These are phyloP conservation scores for Lumbricus terrestris DNA, from an alignment of 2,888 invertebrate species.

Conservation along the genomic window DNA sequence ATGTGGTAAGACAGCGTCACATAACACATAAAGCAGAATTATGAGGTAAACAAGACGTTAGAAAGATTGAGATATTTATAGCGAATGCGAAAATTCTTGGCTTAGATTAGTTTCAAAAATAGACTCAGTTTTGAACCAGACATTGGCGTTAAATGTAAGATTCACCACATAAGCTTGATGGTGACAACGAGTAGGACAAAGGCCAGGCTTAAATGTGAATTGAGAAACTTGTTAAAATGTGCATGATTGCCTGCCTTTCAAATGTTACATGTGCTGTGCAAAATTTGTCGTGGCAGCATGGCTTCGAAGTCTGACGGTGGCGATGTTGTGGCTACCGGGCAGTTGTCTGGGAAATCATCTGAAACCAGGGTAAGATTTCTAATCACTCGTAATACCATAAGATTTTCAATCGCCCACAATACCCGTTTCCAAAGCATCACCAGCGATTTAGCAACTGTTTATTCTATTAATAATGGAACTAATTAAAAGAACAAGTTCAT, in stretches of 20 bases:
- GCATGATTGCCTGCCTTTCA: neutral
- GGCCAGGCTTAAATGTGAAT: neutral
- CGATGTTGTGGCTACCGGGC: neutral
- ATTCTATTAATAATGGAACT: neutral
- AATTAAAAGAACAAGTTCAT: neutral
- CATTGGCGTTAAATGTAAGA: neutral
- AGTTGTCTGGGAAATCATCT: slow-evolving; percentile 4
- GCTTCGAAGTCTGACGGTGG: neutral
- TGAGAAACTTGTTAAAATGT: neutral
- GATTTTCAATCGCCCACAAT: neutral
- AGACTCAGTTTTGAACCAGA: neutral
- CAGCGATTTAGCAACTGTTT: neutral
- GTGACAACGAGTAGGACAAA: neutral
- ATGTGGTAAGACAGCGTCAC: slow-evolving; percentile 70
- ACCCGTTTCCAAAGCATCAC: neutral
- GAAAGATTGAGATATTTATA: neutral
- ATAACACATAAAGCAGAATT: neutral
- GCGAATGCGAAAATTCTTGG: neutral
- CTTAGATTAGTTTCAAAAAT: neutral
- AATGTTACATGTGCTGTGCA: neutral
- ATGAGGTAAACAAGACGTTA: too few species aligned
- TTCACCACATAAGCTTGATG: neutral
- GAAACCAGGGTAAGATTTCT: neutral
- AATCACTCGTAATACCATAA: too few species aligned
- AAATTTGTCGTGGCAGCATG: neutral